Base-by-base conservation (phyloP, 2,797 vertebrate genomes). In the Lacerta bilineata region DNA sequence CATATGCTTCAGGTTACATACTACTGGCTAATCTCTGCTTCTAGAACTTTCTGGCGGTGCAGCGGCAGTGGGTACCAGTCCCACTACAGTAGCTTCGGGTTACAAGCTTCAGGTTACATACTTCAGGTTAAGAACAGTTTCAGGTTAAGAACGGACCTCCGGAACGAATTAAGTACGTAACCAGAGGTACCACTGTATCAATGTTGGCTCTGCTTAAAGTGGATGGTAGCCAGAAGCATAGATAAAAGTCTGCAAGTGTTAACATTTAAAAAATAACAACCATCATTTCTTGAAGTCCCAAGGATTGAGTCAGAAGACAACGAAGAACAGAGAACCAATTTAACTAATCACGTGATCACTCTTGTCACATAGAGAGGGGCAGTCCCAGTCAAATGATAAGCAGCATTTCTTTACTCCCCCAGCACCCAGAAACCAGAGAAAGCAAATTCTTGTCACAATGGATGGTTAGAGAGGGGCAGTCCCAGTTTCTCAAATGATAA, bases 171-270 rank as follows among this genome's bases (percentile, higher is more conserved):
- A 33, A 33, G 33, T 33, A 33, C 33, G 2, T 33, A 33, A 33
- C 33, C 33, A 33, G 33, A 33, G 33, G 33, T 33, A 33, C 33
- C 33, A 33, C 33, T 33, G 33, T 33, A 33, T 59, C 39, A 23
- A 41, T 18, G 33, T 29, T 11, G 39, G 8, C 25, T 8, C 27
- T 80, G 64, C 18, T 71, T 71, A 23, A n/a, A 83, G 8, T 46
- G 4, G n/a, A 3, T 27, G 41, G 29, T 55, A 13, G 23, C 55
- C 13, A 80, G 85, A 82, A 61, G 20, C 85, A 84, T 75, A 89
- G 89, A 84, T n/a, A 1, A 90, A 11, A n/a, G 89, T 86, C 33
- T 90, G 29, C 1, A 4, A 55, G 41, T 69, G 11, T 50, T 76
- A 36, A 33, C 36, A 43, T 64, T 17, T 80, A 15, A 55, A 55